A percentile compares a stretch with the other conserved stretches of the same genome.
Evolutionary conservation across 2,888 invertebrate species (phyloP).

Genomic region (Timandra comae): DNA sequence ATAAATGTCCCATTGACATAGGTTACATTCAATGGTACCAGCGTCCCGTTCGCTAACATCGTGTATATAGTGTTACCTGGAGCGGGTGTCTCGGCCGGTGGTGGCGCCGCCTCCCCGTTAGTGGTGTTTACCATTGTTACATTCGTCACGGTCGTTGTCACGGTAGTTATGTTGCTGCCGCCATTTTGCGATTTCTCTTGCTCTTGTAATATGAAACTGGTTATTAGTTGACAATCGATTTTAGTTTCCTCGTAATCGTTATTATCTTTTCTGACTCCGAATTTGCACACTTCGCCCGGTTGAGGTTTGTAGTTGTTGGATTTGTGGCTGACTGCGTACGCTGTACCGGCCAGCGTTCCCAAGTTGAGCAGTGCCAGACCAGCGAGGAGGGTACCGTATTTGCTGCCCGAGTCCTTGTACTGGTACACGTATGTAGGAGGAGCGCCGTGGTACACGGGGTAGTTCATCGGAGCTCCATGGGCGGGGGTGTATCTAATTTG

Average conservation of each 20-base stretch:
- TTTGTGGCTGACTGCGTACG: constrained; percentile 34
- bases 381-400: constrained; percentile 58
- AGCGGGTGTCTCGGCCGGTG: constrained; percentile 18
- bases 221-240: constrained; percentile 61
- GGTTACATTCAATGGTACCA: constrained; percentile 41
- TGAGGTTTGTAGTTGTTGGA: constrained; percentile 36
- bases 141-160: constrained; percentile 52
- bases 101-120: constrained; percentile 25
- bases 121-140: constrained; percentile 47
- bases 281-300: constrained; percentile 60
- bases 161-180: constrained; percentile 38
- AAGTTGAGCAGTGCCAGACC: constrained; percentile 61
- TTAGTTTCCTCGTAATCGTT: constrained; percentile 63
- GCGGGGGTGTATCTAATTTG: constrained; percentile 50
- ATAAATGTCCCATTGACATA: constrained; percentile 24
- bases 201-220: constrained; percentile 53
- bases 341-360: constrained; percentile 50
- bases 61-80: constrained; percentile 31
- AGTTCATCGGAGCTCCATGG: constrained; percentile 40
- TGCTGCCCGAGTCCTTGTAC: constrained; percentile 61
- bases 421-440: constrained; percentile 63
- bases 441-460: constrained; percentile 55
- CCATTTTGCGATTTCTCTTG: constrained; percentile 24
- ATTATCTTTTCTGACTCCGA: constrained; percentile 56
- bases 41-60: constrained; percentile 54